Evolutionary conservation across 1,140 invertebrate species (phyloP), one percentile per base, ranked within the genome.

Genomic region (Sarcophaga bullata): DNA sequence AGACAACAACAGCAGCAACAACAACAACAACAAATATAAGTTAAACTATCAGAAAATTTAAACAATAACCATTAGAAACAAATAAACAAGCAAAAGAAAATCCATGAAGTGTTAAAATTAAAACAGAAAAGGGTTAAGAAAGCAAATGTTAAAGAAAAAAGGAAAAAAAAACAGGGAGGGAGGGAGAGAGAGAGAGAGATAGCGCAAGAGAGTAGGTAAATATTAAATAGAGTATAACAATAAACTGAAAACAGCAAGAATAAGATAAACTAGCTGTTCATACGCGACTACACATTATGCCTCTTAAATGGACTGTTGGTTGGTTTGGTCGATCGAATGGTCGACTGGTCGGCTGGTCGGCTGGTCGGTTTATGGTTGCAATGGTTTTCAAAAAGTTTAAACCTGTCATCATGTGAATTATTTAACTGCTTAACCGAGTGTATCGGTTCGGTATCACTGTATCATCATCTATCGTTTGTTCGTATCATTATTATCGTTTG

Each of bases 381-480:
- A 68, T 68, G 9, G 17, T 68, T 68, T 9, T 4, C 49, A 15
- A 50, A n/a, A 76, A 76, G 47, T 15, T 78, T 17, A 58, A 50
- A 78, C 48, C 75, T 78, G 75, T 78, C 75, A 78, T 78, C 75
- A 78, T 11, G 75, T 78, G 75, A 78, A 78, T 78, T 78, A 78
- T 78, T 78, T 78, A 17, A 78, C 48, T 78, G 75, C 48, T 78
- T 78, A 78, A 78, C 75, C 9, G 62, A 19, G 62, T 68, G 62
- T 68, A 68, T 68, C 62, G 25, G 25, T 37, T 37, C 4, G 25
- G 25, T 37, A 37, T 37, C 25, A 37, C 4, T 37, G 25, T 37
- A 37, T 37, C 25, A 37, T 37, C 25, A 37, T 37, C 58, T 15
- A n/a, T 72, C 62, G 75, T 78, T 52, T 25, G 48, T 78, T 72